Evolutionary conservation across 2,888 invertebrate species (phyloP).

Genomic region (Osmoderma eremita): DNA sequence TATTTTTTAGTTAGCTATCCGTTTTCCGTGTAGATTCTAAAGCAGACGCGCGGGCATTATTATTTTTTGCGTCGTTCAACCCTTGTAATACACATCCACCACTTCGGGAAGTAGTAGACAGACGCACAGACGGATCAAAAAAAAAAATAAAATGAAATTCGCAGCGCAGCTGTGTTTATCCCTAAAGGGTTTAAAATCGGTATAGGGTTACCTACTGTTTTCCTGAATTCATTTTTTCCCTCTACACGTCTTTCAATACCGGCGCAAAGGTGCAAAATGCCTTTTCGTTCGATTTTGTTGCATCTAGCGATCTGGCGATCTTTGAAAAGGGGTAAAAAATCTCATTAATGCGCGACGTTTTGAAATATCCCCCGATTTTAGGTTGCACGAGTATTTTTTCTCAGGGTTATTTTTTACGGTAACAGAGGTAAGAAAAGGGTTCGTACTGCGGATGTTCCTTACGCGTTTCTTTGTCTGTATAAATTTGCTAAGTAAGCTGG

Average conservation of each 20-base stretch:
- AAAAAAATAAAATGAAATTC: slow-evolving; percentile 38
- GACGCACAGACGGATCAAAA: slow-evolving; percentile 6
- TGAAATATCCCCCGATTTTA: too few species aligned
- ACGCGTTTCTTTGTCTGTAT: background rate
- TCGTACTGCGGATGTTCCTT: background rate
- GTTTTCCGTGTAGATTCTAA: slow-evolving; percentile 35
- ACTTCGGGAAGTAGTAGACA: slow-evolving; percentile 20
- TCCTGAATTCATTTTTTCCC: slow-evolving; percentile 42
- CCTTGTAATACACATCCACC: slow-evolving; percentile 47
- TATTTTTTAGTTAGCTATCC: too few species aligned
- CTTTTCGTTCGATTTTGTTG: background rate
- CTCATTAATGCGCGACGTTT: slow-evolving; percentile 20
- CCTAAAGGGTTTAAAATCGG: slow-evolving; percentile 52
- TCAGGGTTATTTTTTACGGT: slow-evolving; percentile 16
- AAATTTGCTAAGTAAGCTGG: slow-evolving; percentile 22
- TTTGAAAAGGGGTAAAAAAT: slow-evolving; percentile 7
- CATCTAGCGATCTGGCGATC: background rate
- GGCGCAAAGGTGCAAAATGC: slow-evolving; percentile 11
- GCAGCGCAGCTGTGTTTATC: slow-evolving; percentile 52
- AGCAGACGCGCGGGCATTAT: slow-evolving; percentile 19
- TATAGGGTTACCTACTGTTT: slow-evolving; percentile 50
- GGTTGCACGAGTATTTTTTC: slow-evolving; percentile 6
- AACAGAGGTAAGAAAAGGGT: background rate
- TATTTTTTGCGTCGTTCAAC: slow-evolving; percentile 36
- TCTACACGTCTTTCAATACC: background rate